Conservation (phyloP, 1,140 invertebrate species). For the Meloidogyne exigua region DNA sequence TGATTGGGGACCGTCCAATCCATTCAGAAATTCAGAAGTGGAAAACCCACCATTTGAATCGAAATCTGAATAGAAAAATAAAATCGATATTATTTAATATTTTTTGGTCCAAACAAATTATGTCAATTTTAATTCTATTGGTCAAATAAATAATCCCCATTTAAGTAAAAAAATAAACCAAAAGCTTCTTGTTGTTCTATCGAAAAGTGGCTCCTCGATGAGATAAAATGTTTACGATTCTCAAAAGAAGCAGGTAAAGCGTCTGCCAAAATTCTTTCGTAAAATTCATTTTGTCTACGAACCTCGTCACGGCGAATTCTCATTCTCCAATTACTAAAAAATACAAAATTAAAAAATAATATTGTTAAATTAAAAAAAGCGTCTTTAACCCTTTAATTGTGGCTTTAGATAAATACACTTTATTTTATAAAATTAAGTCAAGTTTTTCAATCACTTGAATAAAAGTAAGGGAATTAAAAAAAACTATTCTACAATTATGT, state of each 20-base stretch:
- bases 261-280: constrained; percentile 47
- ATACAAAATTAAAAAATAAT: not conserved
- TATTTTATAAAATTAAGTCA: too few relatives aligned
- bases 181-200: constrained; percentile 40
- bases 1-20: not conserved
- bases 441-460: too few relatives aligned
- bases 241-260: constrained; percentile 51
- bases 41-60: not conserved
- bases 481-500: too few relatives aligned
- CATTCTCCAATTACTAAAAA: constrained; percentile 49
- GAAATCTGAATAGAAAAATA: not conserved
- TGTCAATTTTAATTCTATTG: too few relatives aligned
- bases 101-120: too few relatives aligned
- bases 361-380: too few relatives aligned
- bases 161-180: constrained; percentile 26
- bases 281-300: constrained; percentile 46
- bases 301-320: constrained; percentile 44
- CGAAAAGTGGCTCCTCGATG: constrained; percentile 43
- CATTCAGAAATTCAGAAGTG: constrained; percentile 11
- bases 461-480: too few relatives aligned
- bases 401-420: too few relatives aligned
- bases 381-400: too few relatives aligned
- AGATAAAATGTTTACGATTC: constrained; percentile 43
- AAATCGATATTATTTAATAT: too few relatives aligned
- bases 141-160: not conserved